Conservation (phyloP, 1,140 invertebrate genomes). For the Drosophila aff. region DNA sequence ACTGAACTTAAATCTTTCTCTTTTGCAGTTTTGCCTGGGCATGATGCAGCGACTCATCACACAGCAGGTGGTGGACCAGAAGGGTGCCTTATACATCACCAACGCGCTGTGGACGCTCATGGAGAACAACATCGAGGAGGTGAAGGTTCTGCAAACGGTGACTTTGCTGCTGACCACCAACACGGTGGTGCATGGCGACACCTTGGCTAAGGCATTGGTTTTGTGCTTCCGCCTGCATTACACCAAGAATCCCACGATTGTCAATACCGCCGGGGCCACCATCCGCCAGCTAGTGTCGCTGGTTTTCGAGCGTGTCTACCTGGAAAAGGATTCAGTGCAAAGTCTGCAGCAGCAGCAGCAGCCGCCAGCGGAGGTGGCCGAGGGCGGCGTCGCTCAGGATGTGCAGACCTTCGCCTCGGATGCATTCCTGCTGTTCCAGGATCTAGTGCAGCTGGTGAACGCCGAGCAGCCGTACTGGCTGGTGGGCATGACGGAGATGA, state of each 20-base stretch:
- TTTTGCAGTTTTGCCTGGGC: constrained; percentile 92
- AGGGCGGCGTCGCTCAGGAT: constrained; percentile 84
- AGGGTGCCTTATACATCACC: constrained; percentile 96
- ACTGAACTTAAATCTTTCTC: constrained; percentile 24
- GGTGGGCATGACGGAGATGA: constrained; percentile 98
- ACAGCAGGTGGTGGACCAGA: constrained; percentile 93
- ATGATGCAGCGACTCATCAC: constrained; percentile 95
- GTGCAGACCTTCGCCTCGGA: constrained; percentile 96
- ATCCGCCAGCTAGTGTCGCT: constrained; percentile 97
- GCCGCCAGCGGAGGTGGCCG: constrained; percentile 1
- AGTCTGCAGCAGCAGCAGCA: constrained; percentile 61
- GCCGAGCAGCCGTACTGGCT: constrained; percentile 98
- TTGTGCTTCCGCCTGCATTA: constrained; percentile 98
- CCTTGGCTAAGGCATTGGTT: constrained; percentile 97
- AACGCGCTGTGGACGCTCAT: constrained; percentile 97
- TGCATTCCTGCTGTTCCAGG: constrained; percentile 98
- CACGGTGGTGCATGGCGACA: constrained; percentile 96
- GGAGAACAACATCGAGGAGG: constrained; percentile 96
- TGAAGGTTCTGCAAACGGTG: constrained; percentile 98
- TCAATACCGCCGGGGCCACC: constrained; percentile 98
- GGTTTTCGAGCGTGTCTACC: constrained; percentile 97
- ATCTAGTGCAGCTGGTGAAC: constrained; percentile 98
- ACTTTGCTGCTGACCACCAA: constrained; percentile 97
- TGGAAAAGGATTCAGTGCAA: constrained; percentile 86
- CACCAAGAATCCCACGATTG: constrained; percentile 94